Percentiles rank a stretch among this genome's conserved stretches.
phyloP scores from a whole-genome alignment of 2,888 invertebrate genomes.

The Byasa hedistus region DNA sequence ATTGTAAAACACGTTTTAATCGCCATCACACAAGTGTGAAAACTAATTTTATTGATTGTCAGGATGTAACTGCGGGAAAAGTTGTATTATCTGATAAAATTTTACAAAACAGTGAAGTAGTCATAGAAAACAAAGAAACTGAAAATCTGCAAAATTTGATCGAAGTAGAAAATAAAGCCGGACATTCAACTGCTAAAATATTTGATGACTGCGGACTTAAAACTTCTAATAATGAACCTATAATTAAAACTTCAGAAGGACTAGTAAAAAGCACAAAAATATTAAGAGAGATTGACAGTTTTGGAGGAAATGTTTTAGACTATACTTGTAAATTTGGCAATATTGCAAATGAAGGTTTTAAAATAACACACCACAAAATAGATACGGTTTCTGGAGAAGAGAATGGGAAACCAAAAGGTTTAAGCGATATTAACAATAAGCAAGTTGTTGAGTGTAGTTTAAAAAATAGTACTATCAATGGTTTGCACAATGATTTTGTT shows the following conservation, averaged over 20 bases:
- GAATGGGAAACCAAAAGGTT: slow-evolving; percentile 36
- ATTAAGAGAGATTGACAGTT: slow-evolving; percentile 43
- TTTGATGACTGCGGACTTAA: slow-evolving; percentile 32
- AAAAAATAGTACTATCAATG: neutral
- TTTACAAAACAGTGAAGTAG: no score
- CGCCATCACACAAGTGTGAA: neutral
- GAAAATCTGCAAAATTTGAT: neutral
- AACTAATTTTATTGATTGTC: neutral
- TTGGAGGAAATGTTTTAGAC: neutral
- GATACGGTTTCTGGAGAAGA: slow-evolving; percentile 44
- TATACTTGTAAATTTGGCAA: neutral
- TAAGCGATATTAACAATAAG: slow-evolving; percentile 33
- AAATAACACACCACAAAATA: slow-evolving; percentile 54
- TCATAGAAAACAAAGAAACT: no score
- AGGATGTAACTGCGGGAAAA: neutral
- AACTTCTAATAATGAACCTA: slow-evolving; percentile 48
- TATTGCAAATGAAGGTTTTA: slow-evolving; percentile 41
- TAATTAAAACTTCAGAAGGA: slow-evolving; percentile 43
- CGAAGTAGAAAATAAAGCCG: neutral
- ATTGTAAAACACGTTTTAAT: neutral
- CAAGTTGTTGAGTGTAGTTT: neutral
- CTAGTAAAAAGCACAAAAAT: slow-evolving; percentile 42
- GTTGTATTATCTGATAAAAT: no score
- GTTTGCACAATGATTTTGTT: neutral
- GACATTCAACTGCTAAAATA: neutral